Evolutionary conservation across 1,140 invertebrate genomes (phyloP).

Genomic region (Drosophila varians): DNA sequence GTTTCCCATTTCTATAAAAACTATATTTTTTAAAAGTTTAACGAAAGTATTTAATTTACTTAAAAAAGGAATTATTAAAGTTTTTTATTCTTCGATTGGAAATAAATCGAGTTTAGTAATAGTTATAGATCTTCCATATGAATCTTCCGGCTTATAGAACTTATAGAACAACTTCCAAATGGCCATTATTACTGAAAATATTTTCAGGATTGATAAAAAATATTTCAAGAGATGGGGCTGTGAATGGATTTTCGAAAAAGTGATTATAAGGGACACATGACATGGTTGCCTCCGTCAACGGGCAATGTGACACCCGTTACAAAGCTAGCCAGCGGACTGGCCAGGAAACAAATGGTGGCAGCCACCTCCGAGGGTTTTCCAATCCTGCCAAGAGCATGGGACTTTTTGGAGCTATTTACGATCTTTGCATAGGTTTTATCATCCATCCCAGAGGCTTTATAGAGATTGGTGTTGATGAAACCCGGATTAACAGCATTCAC

Average conservation of each 20-base stretch:
- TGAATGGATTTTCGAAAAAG: not conserved
- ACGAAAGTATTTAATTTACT: not conserved
- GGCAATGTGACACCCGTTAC: constrained; percentile 92
- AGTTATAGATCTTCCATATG: not conserved
- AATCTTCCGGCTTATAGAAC: not conserved
- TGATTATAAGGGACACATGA: constrained; percentile 65
- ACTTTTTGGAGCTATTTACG: constrained; percentile 89
- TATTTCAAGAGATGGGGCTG: not conserved
- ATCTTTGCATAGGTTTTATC: constrained; percentile 90
- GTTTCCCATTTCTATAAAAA: no score
- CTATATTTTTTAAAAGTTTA: not conserved
- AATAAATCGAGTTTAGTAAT: not conserved
- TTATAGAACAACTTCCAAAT: not conserved
- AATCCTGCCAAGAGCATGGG: constrained; percentile 92
- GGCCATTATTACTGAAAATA: not conserved
- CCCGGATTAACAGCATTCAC: constrained; percentile 95
- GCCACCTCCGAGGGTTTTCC: constrained; percentile 92
- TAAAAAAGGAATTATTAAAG: no score
- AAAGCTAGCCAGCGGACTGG: constrained; percentile 91
- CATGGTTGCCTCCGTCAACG: constrained; percentile 88
- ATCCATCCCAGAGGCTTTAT: constrained; percentile 89
- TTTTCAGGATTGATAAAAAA: no score
- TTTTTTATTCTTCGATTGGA: not conserved
- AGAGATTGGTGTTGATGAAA: constrained; percentile 91
- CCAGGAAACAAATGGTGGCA: constrained; percentile 91